These are phyloP conservation scores for Lethrus apterus DNA, from an alignment of 1,140 invertebrate genomes.

Conservation along the genomic window DNA sequence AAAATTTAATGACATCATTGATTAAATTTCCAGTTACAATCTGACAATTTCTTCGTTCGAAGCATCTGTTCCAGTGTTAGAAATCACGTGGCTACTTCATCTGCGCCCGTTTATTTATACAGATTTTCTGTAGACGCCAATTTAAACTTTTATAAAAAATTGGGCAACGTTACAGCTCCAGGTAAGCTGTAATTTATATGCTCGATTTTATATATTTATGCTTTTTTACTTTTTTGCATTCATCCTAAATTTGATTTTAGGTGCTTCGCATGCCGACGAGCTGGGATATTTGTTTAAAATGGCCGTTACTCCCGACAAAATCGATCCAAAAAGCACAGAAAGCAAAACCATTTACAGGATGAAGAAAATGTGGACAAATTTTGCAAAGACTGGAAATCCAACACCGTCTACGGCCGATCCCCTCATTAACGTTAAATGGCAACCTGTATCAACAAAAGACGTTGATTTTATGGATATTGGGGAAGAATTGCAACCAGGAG, in stretches of 20 bases:
- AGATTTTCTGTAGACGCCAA: slow-evolving; percentile 10
- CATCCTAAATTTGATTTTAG: neutral
- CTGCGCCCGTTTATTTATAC: slow-evolving; percentile 8
- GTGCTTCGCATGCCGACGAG: slow-evolving; percentile 26
- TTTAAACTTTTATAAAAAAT: slow-evolving; percentile 8
- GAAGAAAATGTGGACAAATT: slow-evolving; percentile 42
- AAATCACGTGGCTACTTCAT: slow-evolving; percentile 1
- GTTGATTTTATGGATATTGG: slow-evolving; percentile 29
- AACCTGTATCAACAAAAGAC: slow-evolving; percentile 16
- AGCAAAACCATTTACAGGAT: slow-evolving; percentile 23
- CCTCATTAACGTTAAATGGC: slow-evolving; percentile 25
- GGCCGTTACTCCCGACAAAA: slow-evolving; percentile 22
- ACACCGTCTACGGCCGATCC: slow-evolving; percentile 14
- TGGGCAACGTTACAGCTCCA: neutral
- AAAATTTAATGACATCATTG: too few relatives aligned
- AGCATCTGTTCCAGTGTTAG: neutral
- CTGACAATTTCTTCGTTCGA: slow-evolving; percentile 2
- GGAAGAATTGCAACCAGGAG: slow-evolving; percentile 20
- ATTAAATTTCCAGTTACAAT: slow-evolving; percentile 8
- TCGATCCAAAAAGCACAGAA: slow-evolving; percentile 16
- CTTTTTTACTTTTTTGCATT: neutral
- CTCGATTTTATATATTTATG: neutral
- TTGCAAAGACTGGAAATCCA: slow-evolving; percentile 39
- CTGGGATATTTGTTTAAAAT: slow-evolving; percentile 24
- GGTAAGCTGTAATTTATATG: neutral